These are phyloP conservation scores for Amaurobius ferox DNA, from an alignment of 2,888 invertebrate species.

Conservation along the genomic window DNA sequence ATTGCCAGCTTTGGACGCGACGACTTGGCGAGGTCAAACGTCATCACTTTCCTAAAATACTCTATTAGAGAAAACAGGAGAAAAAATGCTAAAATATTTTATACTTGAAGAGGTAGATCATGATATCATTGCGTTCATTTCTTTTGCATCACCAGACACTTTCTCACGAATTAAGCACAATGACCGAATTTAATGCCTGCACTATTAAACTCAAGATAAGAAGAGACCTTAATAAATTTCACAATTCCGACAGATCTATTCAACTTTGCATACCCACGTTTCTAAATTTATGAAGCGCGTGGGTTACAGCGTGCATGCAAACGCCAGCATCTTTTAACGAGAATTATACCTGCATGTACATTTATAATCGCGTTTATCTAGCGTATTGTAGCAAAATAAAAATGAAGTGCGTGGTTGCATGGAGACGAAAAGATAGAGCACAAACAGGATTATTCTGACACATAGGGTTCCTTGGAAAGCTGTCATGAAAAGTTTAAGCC, in stretches of 20 bases:
- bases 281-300: conserved; percentile 22
- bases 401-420: neutral
- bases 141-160: neutral
- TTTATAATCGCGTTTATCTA: neutral
- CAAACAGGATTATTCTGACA: too few species aligned
- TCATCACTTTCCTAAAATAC: too few species aligned
- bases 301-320: neutral
- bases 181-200: conserved; percentile 16
- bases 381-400: neutral
- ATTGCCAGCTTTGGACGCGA: too few species aligned
- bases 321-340: neutral
- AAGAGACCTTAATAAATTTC: neutral
- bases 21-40: too few species aligned
- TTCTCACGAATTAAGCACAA: neutral
- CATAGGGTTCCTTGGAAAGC: neutral
- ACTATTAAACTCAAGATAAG: conserved; percentile 15
- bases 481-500: neutral
- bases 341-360: too few species aligned
- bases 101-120: too few species aligned
- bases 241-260: neutral
- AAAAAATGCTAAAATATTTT: too few species aligned
- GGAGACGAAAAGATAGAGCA: too few species aligned
- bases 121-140: too few species aligned
- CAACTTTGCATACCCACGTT: neutral
- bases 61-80: too few species aligned